Evolutionary conservation across 1,140 invertebrate species (phyloP), one percentile per base, ranked within the genome.

Genomic region (Eubasilissa regina): DNA sequence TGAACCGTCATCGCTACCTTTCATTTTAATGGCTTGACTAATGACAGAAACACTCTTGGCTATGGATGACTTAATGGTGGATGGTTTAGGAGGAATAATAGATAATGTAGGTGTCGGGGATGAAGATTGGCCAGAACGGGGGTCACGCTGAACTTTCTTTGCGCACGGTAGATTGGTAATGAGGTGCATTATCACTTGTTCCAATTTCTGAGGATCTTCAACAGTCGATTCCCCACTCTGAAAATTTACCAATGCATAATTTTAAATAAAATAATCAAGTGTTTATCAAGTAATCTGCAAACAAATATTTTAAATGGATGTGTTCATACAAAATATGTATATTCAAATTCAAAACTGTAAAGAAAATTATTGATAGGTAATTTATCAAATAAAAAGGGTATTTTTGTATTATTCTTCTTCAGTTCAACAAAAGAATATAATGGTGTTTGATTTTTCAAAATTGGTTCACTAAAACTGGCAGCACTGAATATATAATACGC

Each of bases 131-230:
- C 75, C 66, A 43, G 78, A 79, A 15, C 47, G 68, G 7, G 48
- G 25, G 10, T 74, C 80, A 15, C 19, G 68, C 10, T 75, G 78
- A 19, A 35, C 25, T 35, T 80, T 79, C 0, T 70, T 72, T 0
- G 86, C 86, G 0, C 89, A 89, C 6, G 92, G 90, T 21, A 94
- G 84, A 81, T 94, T 92, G 47, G 91, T 92, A 60, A 95, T 92
- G n/a, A 95, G 85, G 70, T 93, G 89, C 4, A 91, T 87, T 15
- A 95, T 92, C 0, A 92, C 93, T 76, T 91, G 89, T 80, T 94
- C 92, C 6, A 95, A 82, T 76, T 93, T 87, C 3, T 87, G 84
- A 0, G 93, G 92, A 86, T 95, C 93, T 83, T 94, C 93, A 0
- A 93, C 89, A 11, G 84, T 87, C 25, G 86, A 85, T 75, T 84